Percentiles rank a stretch among this genome's conserved stretches.
phyloP scores from a whole-genome alignment of 2,888 invertebrate species.

The Limenitis camilla region DNA sequence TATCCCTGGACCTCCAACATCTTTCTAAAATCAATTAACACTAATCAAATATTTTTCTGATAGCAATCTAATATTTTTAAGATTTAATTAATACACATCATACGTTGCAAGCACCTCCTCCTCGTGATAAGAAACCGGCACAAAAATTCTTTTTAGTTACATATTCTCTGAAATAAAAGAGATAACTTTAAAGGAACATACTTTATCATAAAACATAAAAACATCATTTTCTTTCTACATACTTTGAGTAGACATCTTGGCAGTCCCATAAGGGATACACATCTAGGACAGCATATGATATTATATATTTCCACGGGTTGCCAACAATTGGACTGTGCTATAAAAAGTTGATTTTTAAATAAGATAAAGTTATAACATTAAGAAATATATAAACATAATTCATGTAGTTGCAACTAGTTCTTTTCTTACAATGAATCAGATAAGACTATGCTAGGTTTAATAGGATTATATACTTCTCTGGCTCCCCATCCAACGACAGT shows the following conservation, averaged over 20 bases:
- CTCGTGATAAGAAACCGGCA: conserved; percentile 52
- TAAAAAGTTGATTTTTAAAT: not conserved
- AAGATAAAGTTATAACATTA: not conserved
- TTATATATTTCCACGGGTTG: conserved; percentile 35
- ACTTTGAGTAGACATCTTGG: conserved; percentile 48
- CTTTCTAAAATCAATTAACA: conserved; percentile 34
- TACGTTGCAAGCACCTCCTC: conserved; percentile 59
- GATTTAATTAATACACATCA: conserved; percentile 20
- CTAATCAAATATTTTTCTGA: not conserved
- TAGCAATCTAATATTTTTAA: not conserved
- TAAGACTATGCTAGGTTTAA: no score
- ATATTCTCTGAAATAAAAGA: conserved; percentile 41
- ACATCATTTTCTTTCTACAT: conserved; percentile 11
- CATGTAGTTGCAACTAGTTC: no score
- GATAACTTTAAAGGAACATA: not conserved
- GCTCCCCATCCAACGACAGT: conserved; percentile 59
- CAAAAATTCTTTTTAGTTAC: conserved; percentile 50
- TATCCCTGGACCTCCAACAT: conserved; percentile 57
- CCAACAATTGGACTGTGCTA: conserved; percentile 31
- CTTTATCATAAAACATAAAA: no score
- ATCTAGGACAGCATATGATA: conserved; percentile 41
- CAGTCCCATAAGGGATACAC: conserved; percentile 46
- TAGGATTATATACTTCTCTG: conserved; percentile 32
- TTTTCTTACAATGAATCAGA: no score
- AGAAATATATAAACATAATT: no score